Evolutionary conservation across 2,113 vertebrate species (phyloP).

Genomic region (Drymodes brunneopygia): DNA sequence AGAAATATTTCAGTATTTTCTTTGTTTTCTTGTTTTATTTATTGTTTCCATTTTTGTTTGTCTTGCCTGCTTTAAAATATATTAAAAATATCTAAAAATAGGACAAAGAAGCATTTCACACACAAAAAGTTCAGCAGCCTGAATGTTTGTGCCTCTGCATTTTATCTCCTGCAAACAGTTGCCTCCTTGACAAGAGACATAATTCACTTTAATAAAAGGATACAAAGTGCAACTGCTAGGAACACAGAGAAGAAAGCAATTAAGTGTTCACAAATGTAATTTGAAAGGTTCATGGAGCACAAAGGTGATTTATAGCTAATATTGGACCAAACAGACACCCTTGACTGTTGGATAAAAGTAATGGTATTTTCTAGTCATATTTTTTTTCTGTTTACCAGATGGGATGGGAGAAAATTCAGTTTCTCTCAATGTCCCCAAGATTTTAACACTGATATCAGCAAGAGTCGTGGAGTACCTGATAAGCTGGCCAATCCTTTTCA

Average conservation of each 20-base stretch:
- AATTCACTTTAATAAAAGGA: conserved; percentile 18
- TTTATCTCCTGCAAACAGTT: conserved; percentile 35
- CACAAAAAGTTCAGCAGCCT: neutral
- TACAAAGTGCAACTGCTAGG: neutral
- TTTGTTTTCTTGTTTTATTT: neutral
- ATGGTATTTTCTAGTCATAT: neutral
- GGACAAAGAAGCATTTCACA: neutral
- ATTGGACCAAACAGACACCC: neutral
- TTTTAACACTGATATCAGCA: neutral
- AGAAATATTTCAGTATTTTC: neutral
- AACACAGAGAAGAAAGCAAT: conserved; percentile 25
- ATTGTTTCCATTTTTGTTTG: neutral
- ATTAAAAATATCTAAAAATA: conserved; percentile 4
- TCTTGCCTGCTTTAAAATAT: neutral
- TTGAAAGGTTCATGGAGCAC: neutral
- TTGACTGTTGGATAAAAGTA: conserved; percentile 8
- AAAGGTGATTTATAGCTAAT: conserved; percentile 43
- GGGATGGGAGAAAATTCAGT: neutral
- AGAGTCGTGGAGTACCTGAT: neutral
- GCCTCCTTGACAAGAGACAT: neutral
- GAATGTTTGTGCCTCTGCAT: neutral
- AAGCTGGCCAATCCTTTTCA: neutral
- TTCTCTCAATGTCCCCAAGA: neutral
- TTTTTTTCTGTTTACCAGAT: neutral
- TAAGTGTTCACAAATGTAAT: conserved; percentile 27